These are phyloP conservation scores for Leptinotarsa haldemani DNA, from an alignment of 2,888 invertebrate genomes.

Conservation along the genomic window DNA sequence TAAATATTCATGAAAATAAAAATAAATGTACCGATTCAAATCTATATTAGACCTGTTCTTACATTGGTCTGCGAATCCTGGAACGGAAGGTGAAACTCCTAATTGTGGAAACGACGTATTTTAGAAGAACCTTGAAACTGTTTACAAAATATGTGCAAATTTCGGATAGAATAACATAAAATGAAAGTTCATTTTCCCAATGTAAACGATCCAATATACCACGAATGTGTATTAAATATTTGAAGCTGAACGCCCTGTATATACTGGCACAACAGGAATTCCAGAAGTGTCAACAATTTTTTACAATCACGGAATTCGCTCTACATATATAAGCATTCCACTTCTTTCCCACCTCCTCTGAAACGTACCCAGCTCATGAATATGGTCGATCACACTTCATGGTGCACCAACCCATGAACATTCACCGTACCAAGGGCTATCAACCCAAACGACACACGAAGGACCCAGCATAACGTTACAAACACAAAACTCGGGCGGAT, in stretches of 20 bases:
- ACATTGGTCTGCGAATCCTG: too few relatives aligned
- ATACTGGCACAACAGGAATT: not conserved
- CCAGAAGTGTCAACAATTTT: not conserved
- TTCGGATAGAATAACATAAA: too few relatives aligned
- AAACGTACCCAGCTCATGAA: constrained; percentile 20
- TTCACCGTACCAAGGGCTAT: constrained; percentile 34
- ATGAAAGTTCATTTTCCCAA: too few relatives aligned
- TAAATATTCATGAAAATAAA: too few relatives aligned
- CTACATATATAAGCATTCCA: not conserved
- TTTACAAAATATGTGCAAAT: too few relatives aligned
- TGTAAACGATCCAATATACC: too few relatives aligned
- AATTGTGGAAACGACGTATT: too few relatives aligned
- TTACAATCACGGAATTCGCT: not conserved
- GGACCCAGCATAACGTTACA: constrained; percentile 26
- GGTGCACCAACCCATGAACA: constrained; percentile 34
- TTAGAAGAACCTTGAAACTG: too few relatives aligned
- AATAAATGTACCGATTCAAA: too few relatives aligned
- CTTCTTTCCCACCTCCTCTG: constrained; percentile 4
- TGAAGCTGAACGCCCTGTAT: not conserved
- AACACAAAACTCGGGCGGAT: constrained; percentile 14
- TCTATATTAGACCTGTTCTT: too few relatives aligned
- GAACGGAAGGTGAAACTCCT: too few relatives aligned
- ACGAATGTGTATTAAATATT: too few relatives aligned
- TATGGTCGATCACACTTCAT: not conserved
- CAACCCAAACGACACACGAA: constrained; percentile 29